Conservation (phyloP, 2,888 invertebrate species). For the Pharmacophagus antenor region DNA sequence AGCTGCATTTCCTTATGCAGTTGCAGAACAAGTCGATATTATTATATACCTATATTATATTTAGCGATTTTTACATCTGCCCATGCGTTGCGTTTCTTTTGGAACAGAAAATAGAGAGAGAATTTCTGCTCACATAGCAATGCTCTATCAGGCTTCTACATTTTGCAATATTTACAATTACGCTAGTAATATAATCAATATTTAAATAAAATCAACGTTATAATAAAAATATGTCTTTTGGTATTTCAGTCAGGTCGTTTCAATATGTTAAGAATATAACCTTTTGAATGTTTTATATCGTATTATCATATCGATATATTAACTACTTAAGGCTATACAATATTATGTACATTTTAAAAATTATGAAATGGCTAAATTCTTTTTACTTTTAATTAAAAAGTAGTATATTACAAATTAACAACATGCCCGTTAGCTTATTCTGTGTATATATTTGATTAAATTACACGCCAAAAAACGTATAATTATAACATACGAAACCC, state of each 20-base stretch:
- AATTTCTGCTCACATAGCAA: background rate
- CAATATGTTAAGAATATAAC: background rate
- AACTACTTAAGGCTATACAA: too few species aligned
- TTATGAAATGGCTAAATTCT: too few species aligned
- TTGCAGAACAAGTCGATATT: conserved; percentile 72
- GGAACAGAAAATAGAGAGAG: background rate
- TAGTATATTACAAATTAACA: background rate
- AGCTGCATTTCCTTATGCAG: conserved; percentile 65
- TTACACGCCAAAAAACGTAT: too few species aligned
- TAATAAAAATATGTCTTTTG: background rate
- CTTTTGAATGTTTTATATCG: background rate
- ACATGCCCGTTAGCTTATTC: background rate
- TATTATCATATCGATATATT: too few species aligned
- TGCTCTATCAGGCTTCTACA: background rate
- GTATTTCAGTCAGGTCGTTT: background rate
- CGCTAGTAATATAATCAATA: background rate
- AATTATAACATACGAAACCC: too few species aligned
- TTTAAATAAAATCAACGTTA: background rate
- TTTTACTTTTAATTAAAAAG: too few species aligned
- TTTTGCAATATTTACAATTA: background rate
- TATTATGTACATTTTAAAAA: too few species aligned
- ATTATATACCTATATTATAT: conserved; percentile 57
- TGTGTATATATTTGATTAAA: too few species aligned
- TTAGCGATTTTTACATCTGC: conserved; percentile 69
- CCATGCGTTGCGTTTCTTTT: conserved; percentile 32